Base-by-base conservation (phyloP, 2,797 vertebrate species). In the Pangasius macronema region DNA sequence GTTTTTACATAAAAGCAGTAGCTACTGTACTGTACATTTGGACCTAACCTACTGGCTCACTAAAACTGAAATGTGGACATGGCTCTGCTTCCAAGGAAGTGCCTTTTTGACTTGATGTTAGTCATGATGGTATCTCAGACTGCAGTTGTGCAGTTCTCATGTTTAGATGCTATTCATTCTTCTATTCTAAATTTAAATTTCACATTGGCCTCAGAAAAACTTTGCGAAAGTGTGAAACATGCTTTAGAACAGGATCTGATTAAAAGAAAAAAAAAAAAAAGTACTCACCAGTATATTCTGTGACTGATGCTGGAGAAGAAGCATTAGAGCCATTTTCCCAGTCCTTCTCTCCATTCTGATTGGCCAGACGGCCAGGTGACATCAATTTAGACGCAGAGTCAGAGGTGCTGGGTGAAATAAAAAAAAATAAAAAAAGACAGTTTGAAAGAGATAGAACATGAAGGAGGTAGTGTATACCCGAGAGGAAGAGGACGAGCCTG, bases 261-360 rank as follows among this genome's bases (percentile, higher is more conserved):
- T n/a, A 20, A 77, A 36, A 57, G 0, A 72, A 22, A 42, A n/a
- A 16, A 39, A 46, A 16, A 46, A 27, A 27, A 51, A 51, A 55
- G 18, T 18, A 30, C 91, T 90, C 90, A 97, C 97, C 97, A 11
- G 97, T 97, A 93, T 97, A 97, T 89, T 98, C 97, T 0, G 95
- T 96, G 83, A 96, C 92, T 0, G 96, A 96, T 0, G 96, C 96
- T 0, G 97, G 96, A 0, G 97, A 97, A 0, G 95, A 96, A 70
- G 96, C 96, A 0, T 94, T 96, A 33, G 96, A 97, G 4, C 94
- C 95, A 0, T 93, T 94, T 75, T 98, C 97, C 91, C 95, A 96
- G 90, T 98, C 97, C 14, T 96, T 96, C 2, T 97, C 97, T 9
- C 95, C 95, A 20, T 95, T 96, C 89, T 94, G 95, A 90, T 93